Conservation (phyloP, 2,113 vertebrate genomes). For the Megaceryle torquata region DNA sequence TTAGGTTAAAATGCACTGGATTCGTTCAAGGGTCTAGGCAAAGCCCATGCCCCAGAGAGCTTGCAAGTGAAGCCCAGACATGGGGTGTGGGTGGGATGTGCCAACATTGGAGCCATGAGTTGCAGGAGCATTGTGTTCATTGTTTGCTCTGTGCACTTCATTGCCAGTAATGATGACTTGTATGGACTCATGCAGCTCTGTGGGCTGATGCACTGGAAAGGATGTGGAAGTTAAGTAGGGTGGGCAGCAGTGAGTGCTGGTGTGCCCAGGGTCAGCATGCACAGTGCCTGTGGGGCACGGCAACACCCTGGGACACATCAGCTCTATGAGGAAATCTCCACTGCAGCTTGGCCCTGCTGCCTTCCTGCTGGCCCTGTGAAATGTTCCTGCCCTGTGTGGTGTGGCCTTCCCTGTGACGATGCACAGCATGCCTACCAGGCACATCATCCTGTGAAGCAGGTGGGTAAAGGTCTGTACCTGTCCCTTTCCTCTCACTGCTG, state of each 20-base stretch:
- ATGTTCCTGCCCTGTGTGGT: fast-evolving
- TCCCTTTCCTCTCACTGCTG: not conserved
- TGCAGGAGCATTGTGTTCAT: not conserved
- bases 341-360: not conserved
- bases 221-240: not conserved
- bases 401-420: not conserved
- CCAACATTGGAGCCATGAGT: fast-evolving
- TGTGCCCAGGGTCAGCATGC: fast-evolving
- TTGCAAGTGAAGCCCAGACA: fast-evolving
- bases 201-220: not conserved
- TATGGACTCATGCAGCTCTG: fast-evolving
- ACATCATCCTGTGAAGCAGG: not conserved
- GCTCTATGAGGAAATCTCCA: not conserved
- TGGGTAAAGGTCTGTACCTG: fast-evolving
- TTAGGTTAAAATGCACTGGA: not conserved
- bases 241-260: not conserved
- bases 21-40: not conserved
- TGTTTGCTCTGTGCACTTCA: not conserved
- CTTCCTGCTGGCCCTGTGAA: not conserved
- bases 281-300: not conserved
- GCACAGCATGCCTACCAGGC: not conserved
- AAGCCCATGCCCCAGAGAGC: not conserved
- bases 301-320: fast-evolving
- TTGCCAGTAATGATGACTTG: fast-evolving
- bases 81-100: fast-evolving